phyloP scores from a whole-genome alignment of 2,888 invertebrate species.

The Oxycera nigricornis region DNA sequence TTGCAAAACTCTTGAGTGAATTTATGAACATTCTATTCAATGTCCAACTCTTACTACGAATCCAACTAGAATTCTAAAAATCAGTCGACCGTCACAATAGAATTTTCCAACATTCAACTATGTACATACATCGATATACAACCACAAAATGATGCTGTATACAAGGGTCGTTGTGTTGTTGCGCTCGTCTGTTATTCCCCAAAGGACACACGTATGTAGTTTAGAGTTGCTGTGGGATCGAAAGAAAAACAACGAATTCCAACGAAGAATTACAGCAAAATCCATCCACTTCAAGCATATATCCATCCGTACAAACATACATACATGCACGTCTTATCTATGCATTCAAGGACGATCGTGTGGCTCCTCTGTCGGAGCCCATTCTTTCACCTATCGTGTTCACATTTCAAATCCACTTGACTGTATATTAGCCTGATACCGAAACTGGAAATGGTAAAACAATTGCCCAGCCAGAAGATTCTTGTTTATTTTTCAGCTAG shows the following conservation, averaged over 20 bases:
- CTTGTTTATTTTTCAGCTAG: conserved; percentile 28
- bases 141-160: not conserved
- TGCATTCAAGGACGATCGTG: not conserved
- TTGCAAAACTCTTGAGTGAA: too few relatives aligned
- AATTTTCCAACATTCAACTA: not conserved
- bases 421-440: conserved; percentile 14
- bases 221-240: conserved; percentile 6
- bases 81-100: not conserved
- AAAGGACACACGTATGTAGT: conserved; percentile 1
- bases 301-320: not conserved
- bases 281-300: conserved; percentile 19
- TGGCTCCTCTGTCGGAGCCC: not conserved
- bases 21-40: too few relatives aligned
- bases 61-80: not conserved
- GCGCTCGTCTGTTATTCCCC: not conserved
- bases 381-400: conserved; percentile 12
- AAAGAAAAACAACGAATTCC: not conserved
- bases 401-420: conserved; percentile 10
- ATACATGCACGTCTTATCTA: too few relatives aligned
- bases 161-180: not conserved
- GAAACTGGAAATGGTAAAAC: conserved; percentile 38
- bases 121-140: not conserved
- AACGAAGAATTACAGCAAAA: conserved; percentile 8
- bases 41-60: too few relatives aligned
- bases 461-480: conserved; percentile 32